Conservation (phyloP, 2,888 invertebrate genomes). For the Uloborus plumipes region DNA sequence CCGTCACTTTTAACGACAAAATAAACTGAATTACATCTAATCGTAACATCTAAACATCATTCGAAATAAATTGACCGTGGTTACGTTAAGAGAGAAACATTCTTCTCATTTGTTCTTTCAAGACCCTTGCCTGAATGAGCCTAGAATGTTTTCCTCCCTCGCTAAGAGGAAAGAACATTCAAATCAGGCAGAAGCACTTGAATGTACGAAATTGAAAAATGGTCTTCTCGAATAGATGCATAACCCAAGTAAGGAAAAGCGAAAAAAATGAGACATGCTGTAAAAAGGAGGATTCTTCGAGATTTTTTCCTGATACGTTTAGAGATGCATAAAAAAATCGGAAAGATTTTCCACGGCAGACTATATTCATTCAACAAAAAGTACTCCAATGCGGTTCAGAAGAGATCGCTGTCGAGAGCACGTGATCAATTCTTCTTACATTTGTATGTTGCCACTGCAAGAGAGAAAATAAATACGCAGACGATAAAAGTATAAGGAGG, state of each 20-base stretch:
- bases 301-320: constrained; percentile 26
- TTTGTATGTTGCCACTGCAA: constrained; percentile 48
- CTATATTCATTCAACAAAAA: constrained; percentile 42
- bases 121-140: too few species aligned
- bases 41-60: too few species aligned
- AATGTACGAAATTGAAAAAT: constrained; percentile 29
- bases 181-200: constrained; percentile 32
- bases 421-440: constrained; percentile 46
- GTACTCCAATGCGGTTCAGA: constrained; percentile 6
- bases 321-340: constrained; percentile 18
- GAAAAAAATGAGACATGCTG: constrained; percentile 22
- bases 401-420: constrained; percentile 27
- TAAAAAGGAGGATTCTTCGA: neutral
- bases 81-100: too few species aligned
- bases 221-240: constrained; percentile 29
- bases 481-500: constrained; percentile 27
- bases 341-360: neutral
- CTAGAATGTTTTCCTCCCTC: too few species aligned
- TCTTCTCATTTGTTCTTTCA: too few species aligned
- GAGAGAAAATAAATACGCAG: constrained; percentile 43
- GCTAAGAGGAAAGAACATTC: constrained; percentile 13
- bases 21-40: too few species aligned
- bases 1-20: too few species aligned
- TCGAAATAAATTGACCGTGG: too few species aligned
- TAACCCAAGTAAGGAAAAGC: constrained; percentile 29